Evolutionary conservation across 2,888 invertebrate species (phyloP).

Genomic region (Caenorhabditis doughertyi): DNA sequence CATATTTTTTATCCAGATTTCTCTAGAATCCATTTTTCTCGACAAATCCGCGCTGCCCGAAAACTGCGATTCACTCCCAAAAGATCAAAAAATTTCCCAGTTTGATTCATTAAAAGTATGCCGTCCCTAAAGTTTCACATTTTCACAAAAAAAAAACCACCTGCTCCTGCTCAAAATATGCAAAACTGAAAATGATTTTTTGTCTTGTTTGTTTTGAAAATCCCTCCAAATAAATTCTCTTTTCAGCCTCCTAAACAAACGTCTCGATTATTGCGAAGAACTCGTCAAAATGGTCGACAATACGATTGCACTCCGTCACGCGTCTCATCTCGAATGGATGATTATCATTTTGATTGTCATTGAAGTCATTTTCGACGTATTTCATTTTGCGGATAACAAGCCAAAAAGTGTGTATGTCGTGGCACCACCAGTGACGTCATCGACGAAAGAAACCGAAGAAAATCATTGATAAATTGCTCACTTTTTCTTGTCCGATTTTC

Average conservation of each 20-base stretch:
- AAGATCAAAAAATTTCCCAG: too few relatives aligned
- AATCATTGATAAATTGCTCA: not conserved
- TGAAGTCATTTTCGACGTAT: constrained; percentile 87
- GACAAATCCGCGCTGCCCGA: too few relatives aligned
- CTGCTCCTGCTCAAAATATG: too few relatives aligned
- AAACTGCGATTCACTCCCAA: too few relatives aligned
- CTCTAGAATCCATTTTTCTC: too few relatives aligned
- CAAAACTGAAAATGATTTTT: too few relatives aligned
- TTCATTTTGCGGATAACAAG: constrained; percentile 71
- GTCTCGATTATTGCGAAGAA: constrained; percentile 94
- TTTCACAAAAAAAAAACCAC: too few relatives aligned
- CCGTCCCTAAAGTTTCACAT: too few relatives aligned
- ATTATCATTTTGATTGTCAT: constrained; percentile 96
- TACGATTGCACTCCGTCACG: constrained; percentile 93
- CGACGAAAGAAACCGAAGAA: not conserved
- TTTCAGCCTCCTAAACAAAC: constrained; percentile 89
- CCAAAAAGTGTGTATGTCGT: constrained; percentile 59
- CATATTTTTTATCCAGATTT: too few relatives aligned
- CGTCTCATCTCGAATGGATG: constrained; percentile 96
- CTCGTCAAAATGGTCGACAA: constrained; percentile 92
- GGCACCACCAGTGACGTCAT: not conserved
- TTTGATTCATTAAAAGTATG: too few relatives aligned
- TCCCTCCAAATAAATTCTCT: too few relatives aligned
- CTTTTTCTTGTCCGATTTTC: not conserved
- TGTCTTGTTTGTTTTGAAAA: too few relatives aligned